Evolutionary conservation across 2,113 vertebrate genomes (phyloP).

Genomic region (Sardina pilchardus): DNA sequence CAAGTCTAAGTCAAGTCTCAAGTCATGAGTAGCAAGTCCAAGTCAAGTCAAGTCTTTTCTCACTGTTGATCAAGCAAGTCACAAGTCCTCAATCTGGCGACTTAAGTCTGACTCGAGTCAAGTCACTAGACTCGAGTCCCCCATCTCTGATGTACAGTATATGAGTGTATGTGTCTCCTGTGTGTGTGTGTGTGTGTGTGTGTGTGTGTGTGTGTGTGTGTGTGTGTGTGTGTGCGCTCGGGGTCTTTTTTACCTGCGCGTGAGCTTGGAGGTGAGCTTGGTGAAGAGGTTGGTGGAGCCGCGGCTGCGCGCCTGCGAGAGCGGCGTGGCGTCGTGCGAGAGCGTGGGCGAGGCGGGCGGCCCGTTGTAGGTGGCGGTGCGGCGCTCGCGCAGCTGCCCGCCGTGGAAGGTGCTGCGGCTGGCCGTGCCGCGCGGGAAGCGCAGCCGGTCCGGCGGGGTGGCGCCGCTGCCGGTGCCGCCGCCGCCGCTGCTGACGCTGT

Average conservation of each 20-base stretch:
- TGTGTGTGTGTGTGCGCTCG: background rate
- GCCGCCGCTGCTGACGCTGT: slow-evolving; percentile 80
- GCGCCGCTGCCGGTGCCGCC: slow-evolving; percentile 78
- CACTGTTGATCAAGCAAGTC: too few relatives aligned
- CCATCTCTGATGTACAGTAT: too few relatives aligned
- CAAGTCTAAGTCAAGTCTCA: too few relatives aligned
- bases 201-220: too few relatives aligned
- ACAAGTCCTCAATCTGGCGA: too few relatives aligned
- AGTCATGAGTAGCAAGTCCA: too few relatives aligned
- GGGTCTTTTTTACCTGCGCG: slow-evolving; percentile 88
- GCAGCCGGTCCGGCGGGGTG: slow-evolving; percentile 79
- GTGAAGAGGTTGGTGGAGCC: slow-evolving; percentile 89
- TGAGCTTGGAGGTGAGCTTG: slow-evolving; percentile 92
- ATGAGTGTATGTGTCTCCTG: too few relatives aligned
- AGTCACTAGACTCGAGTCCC: too few relatives aligned
- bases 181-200: background rate
- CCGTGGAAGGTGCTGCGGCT: slow-evolving; percentile 93
- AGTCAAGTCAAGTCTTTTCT: too few relatives aligned
- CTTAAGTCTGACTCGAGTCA: too few relatives aligned
- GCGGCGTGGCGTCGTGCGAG: slow-evolving; percentile 78
- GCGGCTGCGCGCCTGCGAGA: slow-evolving; percentile 80
- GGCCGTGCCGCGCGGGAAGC: slow-evolving; percentile 80
- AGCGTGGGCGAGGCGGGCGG: slow-evolving; percentile 81
- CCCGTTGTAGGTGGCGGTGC: slow-evolving; percentile 77
- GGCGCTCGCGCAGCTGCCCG: slow-evolving; percentile 86